phyloP scores from a whole-genome alignment of 2,113 vertebrate species.

The Calypte anna region DNA sequence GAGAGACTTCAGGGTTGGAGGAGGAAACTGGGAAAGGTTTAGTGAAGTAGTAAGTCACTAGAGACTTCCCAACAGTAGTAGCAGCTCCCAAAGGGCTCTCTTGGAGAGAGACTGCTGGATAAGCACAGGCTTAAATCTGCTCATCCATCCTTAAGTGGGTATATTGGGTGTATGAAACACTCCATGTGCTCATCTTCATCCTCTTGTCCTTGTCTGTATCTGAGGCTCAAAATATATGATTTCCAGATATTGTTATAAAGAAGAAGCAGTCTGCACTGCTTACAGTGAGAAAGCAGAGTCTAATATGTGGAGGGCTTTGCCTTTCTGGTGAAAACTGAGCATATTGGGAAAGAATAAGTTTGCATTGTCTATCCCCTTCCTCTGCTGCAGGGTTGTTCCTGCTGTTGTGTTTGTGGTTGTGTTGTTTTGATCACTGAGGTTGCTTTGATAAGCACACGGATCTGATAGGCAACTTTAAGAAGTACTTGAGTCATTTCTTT shows the following conservation, averaged over 20 bases:
- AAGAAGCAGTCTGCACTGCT: neutral
- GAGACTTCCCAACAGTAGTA: too few species aligned
- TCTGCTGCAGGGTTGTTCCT: neutral
- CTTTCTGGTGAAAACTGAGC: neutral
- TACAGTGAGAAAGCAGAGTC: neutral
- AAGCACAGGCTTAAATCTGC: neutral
- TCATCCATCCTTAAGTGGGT: neutral
- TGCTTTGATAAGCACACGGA: neutral
- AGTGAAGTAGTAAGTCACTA: neutral
- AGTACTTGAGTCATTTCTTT: neutral
- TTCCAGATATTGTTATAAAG: neutral
- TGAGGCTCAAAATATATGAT: neutral
- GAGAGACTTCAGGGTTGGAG: too few species aligned
- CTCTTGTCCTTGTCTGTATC: neutral
- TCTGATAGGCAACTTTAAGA: neutral
- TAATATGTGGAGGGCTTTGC: neutral
- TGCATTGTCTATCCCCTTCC: neutral
- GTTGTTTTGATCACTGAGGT: neutral
- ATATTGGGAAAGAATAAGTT: neutral
- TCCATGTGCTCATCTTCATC: neutral
- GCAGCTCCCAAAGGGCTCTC: too few species aligned
- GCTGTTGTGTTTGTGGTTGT: neutral
- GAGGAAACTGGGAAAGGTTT: too few species aligned
- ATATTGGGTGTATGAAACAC: fast-evolving
- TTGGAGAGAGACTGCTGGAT: neutral